Evolutionary conservation across 2,113 vertebrate species (phyloP), one percentile per base, ranked within the genome.

Genomic region (Hiodon alosoides): DNA sequence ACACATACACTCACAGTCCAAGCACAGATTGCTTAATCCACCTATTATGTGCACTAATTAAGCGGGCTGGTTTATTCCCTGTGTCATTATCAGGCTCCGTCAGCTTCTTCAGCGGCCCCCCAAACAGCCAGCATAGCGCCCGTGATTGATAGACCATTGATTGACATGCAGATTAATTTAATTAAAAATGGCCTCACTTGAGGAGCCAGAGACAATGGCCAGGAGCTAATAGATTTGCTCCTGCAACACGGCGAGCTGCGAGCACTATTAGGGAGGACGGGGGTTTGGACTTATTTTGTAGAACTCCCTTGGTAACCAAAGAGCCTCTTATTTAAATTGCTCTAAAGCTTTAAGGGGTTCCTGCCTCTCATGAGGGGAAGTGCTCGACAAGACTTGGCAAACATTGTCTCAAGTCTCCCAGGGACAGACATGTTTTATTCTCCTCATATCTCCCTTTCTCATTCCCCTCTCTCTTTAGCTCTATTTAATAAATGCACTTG

Each of bases 151-250:
- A 91, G 92, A 90, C 89, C 76, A 94, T 94, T 93, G 92, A 93
- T 92, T 93, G 93, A 93, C 93, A 93, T 92, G 91, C 90, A 93
- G 93, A 94, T 93, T 93, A 91, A 93, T 94, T 94, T 93, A 94
- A 94, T 94, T 94, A 93, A 91, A 74, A 93, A 92, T 91, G 89
- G 91, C 91, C 91, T 93, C 91, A 93, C 92, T 93, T 92, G 91
- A 92, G 91, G 91, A 92, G 92, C 90, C 90, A 92, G 91, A 94
- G 90, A 92, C 91, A 93, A 93, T 89, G 87, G 89, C 89, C 87
- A 84, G 89, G 87, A 83, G 86, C 90, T 94, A 92, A 93, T 90
- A 91, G 90, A 92, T 91, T 89, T 91, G 90, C 91, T 92, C 89
- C 90, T 88, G 87, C 90, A 91, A 92, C 91, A 90, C 90, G 89